Base-by-base conservation (phyloP, 2,113 vertebrate genomes). In the Sinocyclocheilus rhinocerous region DNA sequence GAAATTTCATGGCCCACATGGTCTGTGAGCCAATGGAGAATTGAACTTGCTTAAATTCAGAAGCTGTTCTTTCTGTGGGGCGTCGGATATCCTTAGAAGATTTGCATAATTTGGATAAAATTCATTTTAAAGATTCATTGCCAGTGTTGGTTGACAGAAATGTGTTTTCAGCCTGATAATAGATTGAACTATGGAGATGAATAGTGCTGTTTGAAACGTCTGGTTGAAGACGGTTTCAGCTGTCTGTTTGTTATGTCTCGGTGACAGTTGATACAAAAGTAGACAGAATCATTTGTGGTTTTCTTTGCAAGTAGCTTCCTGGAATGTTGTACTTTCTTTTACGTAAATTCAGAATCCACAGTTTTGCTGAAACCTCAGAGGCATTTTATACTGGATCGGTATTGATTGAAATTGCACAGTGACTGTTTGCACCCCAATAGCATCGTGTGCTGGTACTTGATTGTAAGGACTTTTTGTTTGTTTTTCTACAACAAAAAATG, bases 1-100 rank as follows among this genome's bases (percentile, higher is more conserved):
- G 91, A 88, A 93, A 94, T 94, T 93, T 93, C 93, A 93, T 83
- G 92, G 90, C 93, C 92, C 87, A 89, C 87, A 89, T 91, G 89
- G 92, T 90, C 84, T 78, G 81, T 81, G 89, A 89, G 80, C 91
- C 77, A 89, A 79, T 90, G 89, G 91, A 90, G 92, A 92, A 91
- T 85, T 87, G 78, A 86, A 86, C 85, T 90, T 85, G 89, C 93
- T 94, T 93, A 93, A 93, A 93, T 91, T 93, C 92, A 91, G 88
- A 93, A 93, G 93, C 93, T 92, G 91, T 91, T 93, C 92, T 90
- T 92, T 90, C 90, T 90, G 86, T 93, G 84, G 85, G 89, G 42
- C 91, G 89, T 91, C 88, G 90, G 94, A 94, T 90, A 86, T 65
- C 78, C 36, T 65, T 65, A 65, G 69, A 76, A 24, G 69, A 81